A percentile compares a stretch with the other conserved stretches of the same genome.
Evolutionary conservation across 2,113 vertebrate species (phyloP).

Genomic region (Nanorana parkeri): DNA sequence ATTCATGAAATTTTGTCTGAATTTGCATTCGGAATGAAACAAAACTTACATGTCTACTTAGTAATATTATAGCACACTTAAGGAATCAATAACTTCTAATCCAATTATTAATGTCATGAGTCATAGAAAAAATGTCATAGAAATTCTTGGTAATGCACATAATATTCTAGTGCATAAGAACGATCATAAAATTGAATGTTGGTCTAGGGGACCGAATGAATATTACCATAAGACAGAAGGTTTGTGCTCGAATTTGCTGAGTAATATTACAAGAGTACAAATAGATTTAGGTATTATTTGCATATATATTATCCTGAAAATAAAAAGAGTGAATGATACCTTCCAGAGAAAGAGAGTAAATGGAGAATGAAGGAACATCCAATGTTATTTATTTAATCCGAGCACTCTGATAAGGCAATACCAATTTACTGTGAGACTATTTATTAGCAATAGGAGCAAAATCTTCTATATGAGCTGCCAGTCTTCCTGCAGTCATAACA

Average conservation of each 20-base stretch:
- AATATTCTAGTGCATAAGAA: conserved; percentile 30
- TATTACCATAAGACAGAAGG: conserved; percentile 22
- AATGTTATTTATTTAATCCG: conserved; percentile 24
- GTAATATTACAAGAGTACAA: conserved; percentile 20
- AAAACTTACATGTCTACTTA: no score
- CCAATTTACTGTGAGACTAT: no score
- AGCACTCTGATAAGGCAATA: not conserved
- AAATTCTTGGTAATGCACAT: conserved; percentile 19
- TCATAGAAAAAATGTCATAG: not conserved
- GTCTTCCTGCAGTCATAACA: no score
- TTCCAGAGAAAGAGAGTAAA: conserved; percentile 2
- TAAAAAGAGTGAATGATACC: conserved; percentile 8
- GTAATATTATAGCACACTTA: not conserved
- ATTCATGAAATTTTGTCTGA: no score
- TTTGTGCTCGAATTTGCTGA: conserved; percentile 21
- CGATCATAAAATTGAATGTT: conserved; percentile 32
- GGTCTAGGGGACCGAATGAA: conserved; percentile 1
- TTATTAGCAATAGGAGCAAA: no score
- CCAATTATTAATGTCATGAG: conserved; percentile 15
- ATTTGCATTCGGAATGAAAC: no score
- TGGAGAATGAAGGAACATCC: not conserved
- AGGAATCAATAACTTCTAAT: not conserved
- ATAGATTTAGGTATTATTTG: conserved; percentile 36
- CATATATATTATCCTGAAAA: conserved; percentile 24
- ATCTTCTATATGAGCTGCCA: no score